Percentiles rank a stretch among this genome's conserved stretches.
phyloP scores from a whole-genome alignment of 2,797 vertebrate genomes.

The Anguilla pacifica region DNA sequence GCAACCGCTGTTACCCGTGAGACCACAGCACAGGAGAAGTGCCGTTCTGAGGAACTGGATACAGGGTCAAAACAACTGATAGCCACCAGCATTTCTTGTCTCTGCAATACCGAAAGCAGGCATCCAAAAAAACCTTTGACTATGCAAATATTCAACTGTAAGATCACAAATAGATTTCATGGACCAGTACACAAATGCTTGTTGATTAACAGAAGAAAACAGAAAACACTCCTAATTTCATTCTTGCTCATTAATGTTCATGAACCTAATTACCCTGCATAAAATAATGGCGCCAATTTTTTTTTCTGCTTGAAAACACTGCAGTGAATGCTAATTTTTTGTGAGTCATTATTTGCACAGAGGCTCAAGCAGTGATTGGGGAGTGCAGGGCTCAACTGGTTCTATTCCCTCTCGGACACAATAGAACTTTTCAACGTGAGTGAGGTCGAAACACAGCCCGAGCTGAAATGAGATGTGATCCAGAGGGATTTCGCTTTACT shows the following conservation, averaged over 20 bases:
- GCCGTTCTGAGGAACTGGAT: not conserved
- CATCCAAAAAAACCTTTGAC: not conserved
- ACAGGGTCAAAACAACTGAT: not conserved
- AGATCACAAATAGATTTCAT: not conserved
- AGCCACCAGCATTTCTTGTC: not conserved
- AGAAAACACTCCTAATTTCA: not conserved
- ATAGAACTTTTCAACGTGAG: not conserved
- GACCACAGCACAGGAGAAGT: not conserved
- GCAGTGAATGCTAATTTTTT: not conserved
- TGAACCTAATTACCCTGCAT: not conserved
- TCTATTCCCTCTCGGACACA: not conserved
- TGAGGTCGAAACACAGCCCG: too few species aligned
- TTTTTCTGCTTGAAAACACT: not conserved
- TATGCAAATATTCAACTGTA: not conserved
- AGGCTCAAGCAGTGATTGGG: not conserved
- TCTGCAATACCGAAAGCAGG: not conserved
- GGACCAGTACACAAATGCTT: not conserved
- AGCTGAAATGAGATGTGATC: constrained; percentile 9
- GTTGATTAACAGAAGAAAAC: not conserved
- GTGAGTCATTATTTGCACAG: not conserved
- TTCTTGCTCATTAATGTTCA: not conserved
- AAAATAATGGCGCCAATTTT: not conserved
- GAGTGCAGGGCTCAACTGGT: not conserved
- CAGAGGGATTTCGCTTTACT: constrained; percentile 45
- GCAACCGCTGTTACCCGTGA: not conserved